These are phyloP conservation scores for Invenusta paracnida DNA, from an alignment of 2,888 invertebrate species.

Conservation along the genomic window DNA sequence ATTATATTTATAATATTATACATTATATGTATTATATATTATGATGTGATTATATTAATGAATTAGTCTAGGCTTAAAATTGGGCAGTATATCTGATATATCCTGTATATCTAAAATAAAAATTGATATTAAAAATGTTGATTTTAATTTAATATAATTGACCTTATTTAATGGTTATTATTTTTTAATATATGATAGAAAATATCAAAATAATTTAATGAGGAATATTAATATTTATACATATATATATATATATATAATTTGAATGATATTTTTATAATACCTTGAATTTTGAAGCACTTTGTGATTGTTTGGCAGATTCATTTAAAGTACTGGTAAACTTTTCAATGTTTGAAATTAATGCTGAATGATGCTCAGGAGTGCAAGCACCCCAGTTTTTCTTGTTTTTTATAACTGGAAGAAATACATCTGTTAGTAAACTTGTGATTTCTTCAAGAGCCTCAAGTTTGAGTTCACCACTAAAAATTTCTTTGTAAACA, in stretches of 20 bases:
- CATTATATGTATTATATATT: not conserved
- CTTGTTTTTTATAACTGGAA: constrained; percentile 56
- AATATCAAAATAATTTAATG: too few species aligned
- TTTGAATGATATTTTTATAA: too few species aligned
- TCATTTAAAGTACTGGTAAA: constrained; percentile 54
- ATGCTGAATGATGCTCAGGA: constrained; percentile 53
- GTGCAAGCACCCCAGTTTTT: constrained; percentile 58
- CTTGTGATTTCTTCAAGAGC: constrained; percentile 54
- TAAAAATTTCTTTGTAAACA: constrained; percentile 57
- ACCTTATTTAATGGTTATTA: too few species aligned
- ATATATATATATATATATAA: too few species aligned
- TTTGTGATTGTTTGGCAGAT: constrained; percentile 50
- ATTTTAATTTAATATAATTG: too few species aligned
- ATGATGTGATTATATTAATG: not conserved
- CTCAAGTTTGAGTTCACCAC: constrained; percentile 59
- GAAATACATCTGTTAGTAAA: constrained; percentile 56
- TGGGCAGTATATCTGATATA: not conserved
- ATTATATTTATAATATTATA: not conserved
- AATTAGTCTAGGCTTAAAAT: not conserved
- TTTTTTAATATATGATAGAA: too few species aligned
- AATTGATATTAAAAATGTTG: too few species aligned
- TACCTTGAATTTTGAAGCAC: constrained; percentile 47
- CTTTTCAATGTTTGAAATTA: constrained; percentile 56
- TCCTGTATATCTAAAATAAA: too few species aligned
- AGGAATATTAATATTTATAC: too few species aligned